Conservation (phyloP, 2,797 vertebrate genomes). For the Malacoraja senta region DNA sequence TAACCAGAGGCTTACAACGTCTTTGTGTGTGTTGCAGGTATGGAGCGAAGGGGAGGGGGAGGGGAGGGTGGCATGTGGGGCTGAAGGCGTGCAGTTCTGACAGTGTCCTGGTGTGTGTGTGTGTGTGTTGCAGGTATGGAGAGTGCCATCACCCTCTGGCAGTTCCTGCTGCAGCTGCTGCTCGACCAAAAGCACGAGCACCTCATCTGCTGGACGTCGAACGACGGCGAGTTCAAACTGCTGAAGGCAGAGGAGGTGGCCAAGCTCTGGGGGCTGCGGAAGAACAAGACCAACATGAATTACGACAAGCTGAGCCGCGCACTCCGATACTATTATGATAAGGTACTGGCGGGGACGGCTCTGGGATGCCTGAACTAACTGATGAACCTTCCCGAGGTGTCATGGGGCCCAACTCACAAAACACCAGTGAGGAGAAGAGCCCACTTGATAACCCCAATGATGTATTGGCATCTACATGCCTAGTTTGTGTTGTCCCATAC, state of each 20-base stretch:
- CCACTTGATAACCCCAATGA: no score
- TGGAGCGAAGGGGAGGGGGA: no score
- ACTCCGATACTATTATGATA: conserved; percentile 95
- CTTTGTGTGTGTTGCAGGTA: no score
- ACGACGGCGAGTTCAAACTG: conserved; percentile 92
- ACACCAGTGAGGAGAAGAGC: no score
- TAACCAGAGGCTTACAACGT: no score
- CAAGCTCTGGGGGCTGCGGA: conserved; percentile 91
- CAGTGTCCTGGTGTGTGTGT: conserved; percentile 44
- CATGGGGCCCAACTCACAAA: no score
- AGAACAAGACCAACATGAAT: conserved; percentile 99
- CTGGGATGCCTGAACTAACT: no score
- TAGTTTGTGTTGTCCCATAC: no score
- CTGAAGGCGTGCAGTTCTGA: conserved; percentile 41
- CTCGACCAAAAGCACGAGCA: conserved; percentile 91
- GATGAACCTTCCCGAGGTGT: no score
- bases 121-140: conserved; percentile 74
- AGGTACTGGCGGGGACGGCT: conserved; percentile 59
- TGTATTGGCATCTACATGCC: no score
- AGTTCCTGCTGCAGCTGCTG: conserved; percentile 95
- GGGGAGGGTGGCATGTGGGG: no score
- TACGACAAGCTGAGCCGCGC: conserved; percentile 96
- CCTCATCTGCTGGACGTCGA: conserved; percentile 95
- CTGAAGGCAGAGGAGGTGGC: conserved; percentile 95
- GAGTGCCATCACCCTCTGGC: conserved; percentile 97